A percentile compares a stretch with the other conserved stretches of the same genome.
These are phyloP conservation scores for Menura novaehollandiae DNA, from an alignment of 2,113 vertebrate species.

Conservation along the genomic window DNA sequence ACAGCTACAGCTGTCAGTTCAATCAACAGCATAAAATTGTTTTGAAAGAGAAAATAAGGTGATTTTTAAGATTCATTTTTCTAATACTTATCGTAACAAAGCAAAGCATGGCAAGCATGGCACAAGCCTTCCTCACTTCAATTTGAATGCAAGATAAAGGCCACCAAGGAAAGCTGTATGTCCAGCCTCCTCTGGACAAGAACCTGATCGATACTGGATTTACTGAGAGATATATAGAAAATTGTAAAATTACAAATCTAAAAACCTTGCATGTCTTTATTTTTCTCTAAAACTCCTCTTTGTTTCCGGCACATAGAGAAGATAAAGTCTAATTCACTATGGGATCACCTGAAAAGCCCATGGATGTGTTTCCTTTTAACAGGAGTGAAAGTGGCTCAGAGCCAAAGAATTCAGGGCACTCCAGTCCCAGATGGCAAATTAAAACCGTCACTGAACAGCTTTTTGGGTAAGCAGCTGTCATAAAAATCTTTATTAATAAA, in stretches of 20 bases:
- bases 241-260: background rate
- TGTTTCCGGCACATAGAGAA: background rate
- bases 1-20: background rate
- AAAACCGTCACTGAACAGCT: background rate
- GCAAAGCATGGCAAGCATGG: background rate
- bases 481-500: slow-evolving; percentile 3
- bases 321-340: background rate
- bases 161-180: background rate
- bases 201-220: background rate
- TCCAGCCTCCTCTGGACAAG: background rate
- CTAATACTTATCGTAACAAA: background rate
- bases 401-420: background rate
- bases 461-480: background rate
- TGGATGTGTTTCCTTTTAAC: background rate
- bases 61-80: background rate
- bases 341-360: background rate
- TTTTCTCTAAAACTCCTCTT: background rate
- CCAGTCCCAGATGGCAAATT: background rate
- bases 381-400: background rate
- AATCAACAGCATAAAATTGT: background rate
- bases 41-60: background rate
- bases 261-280: background rate
- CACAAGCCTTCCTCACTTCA: background rate
- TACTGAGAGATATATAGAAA: background rate
- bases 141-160: background rate